Evolutionary conservation across 23 tunicate species (phyloP).

Genomic region (Halocynthia aurantium): DNA sequence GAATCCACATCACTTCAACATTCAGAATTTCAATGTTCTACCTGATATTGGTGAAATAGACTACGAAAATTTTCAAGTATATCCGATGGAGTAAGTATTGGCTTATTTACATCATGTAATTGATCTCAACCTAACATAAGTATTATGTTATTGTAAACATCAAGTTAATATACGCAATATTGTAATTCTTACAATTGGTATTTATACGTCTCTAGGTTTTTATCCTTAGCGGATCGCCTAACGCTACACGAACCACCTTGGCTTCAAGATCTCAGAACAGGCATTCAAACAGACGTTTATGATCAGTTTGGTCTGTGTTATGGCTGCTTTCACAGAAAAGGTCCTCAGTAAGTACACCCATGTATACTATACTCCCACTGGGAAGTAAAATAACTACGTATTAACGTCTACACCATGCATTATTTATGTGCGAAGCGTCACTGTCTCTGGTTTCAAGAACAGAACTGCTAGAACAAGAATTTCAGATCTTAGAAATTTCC

Average conservation of each 20-base stretch:
- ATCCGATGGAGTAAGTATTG: conserved; percentile 22
- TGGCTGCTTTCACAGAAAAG: conserved; percentile 75
- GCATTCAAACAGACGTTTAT: conserved; percentile 16
- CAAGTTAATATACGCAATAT: no score
- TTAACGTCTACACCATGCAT: neutral
- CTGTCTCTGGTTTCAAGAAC: neutral
- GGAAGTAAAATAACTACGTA: no score
- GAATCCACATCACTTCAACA: no score
- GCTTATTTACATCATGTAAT: no score
- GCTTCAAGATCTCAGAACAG: neutral
- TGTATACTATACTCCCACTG: neutral
- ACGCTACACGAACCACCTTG: conserved; percentile 31
- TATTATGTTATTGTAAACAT: no score
- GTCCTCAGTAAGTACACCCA: conserved; percentile 54
- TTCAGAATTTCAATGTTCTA: no score
- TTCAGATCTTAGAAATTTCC: neutral
- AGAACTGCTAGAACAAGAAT: neutral
- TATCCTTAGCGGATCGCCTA: conserved; percentile 26
- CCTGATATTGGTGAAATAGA: no score
- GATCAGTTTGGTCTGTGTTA: conserved; percentile 61
- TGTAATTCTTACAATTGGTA: no score
- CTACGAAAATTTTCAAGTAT: neutral
- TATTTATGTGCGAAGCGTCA: conserved; percentile 3
- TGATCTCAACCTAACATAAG: no score
- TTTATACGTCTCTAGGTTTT: neutral